Conservation (phyloP, 2,888 invertebrate genomes). For the Serrognathus titanus region DNA sequence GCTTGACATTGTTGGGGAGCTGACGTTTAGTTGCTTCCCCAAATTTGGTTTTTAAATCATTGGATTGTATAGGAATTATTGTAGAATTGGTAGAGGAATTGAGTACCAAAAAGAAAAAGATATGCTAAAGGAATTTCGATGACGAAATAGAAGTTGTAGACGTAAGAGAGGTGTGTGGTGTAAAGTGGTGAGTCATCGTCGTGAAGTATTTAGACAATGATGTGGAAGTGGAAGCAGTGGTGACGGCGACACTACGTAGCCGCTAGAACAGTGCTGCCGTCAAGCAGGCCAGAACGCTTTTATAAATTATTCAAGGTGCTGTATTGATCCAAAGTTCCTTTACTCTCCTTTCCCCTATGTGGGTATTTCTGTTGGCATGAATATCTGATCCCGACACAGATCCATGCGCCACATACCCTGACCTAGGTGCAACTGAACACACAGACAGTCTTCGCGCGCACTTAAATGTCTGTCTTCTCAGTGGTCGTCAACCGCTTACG, state of each 20-base stretch:
- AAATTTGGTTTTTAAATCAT: no score
- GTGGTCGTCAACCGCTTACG: conserved; percentile 14
- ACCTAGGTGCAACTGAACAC: conserved; percentile 24
- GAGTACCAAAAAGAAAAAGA: no score
- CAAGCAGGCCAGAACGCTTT: conserved; percentile 45
- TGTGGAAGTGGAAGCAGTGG: conserved; percentile 26
- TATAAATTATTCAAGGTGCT: conserved; percentile 49
- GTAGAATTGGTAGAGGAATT: no score
- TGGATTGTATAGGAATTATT: no score
- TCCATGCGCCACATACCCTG: conserved; percentile 28
- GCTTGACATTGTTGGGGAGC: no score
- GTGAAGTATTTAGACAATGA: conserved; percentile 38
- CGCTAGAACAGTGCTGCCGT: conserved; percentile 32
- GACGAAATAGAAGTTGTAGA: conserved; percentile 12
- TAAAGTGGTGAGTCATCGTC: conserved; percentile 31
- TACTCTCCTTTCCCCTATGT: conserved; percentile 38
- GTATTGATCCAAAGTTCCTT: conserved; percentile 48
- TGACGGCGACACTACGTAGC: conserved; percentile 36
- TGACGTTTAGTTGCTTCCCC: no score
- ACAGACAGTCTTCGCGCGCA: conserved; percentile 19
- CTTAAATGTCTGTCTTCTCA: conserved; percentile 23
- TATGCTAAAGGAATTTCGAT: no score
- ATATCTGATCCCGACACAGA: conserved; percentile 29
- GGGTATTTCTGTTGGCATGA: conserved; percentile 31
- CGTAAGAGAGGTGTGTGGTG: conserved; percentile 19